Evolutionary conservation across 1,140 invertebrate species (phyloP).

Genomic region (Drosophila oshimai): DNA sequence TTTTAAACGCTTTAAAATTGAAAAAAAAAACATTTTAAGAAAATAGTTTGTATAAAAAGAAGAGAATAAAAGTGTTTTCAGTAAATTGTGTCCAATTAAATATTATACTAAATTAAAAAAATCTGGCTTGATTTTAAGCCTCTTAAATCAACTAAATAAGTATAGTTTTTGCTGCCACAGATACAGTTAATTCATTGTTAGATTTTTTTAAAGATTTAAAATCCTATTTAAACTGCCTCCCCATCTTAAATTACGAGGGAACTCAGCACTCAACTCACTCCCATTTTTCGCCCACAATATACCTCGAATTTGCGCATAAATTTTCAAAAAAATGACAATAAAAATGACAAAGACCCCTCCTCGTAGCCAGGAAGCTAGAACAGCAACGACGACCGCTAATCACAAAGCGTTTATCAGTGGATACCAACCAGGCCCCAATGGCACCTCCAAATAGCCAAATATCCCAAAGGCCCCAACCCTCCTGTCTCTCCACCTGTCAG

Average conservation of each 20-base stretch:
- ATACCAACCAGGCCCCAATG: constrained; percentile 4
- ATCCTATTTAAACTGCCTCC: neutral
- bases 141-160: too few relatives aligned
- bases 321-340: constrained; percentile 63
- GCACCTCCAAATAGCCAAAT: constrained; percentile 11
- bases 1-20: neutral
- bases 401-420: constrained; percentile 65
- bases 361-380: constrained; percentile 21
- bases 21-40: neutral
- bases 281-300: constrained; percentile 6
- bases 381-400: constrained; percentile 55
- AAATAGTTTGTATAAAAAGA: too few relatives aligned
- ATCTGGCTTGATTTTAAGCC: too few relatives aligned
- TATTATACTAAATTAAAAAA: too few relatives aligned
- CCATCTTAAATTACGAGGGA: constrained; percentile 3
- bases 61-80: too few relatives aligned
- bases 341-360: constrained; percentile 49
- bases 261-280: neutral
- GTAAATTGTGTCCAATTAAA: too few relatives aligned
- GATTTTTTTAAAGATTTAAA: neutral
- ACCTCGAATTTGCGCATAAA: constrained; percentile 63
- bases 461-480: neutral
- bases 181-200: neutral
- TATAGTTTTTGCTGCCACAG: too few relatives aligned
- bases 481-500: constrained; percentile 54